Conservation (phyloP, 2,113 vertebrate species). For the Cinclus mexicanus region DNA sequence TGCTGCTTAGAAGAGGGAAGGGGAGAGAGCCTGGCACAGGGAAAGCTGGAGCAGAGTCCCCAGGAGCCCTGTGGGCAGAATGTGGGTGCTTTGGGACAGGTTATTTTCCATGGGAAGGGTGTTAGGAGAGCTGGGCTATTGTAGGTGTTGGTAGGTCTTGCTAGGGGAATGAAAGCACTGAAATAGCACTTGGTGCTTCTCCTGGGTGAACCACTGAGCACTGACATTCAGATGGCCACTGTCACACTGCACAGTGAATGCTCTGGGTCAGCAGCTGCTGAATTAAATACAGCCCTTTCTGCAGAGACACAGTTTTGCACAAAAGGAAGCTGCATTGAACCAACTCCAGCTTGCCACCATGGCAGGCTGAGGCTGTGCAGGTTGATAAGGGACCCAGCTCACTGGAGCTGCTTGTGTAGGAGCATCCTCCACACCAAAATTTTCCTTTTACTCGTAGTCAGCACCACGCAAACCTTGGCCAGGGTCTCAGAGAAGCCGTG, state of each 20-base stretch:
- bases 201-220: background rate
- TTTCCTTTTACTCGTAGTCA: background rate
- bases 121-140: background rate
- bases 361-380: background rate
- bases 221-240: background rate
- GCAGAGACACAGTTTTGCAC: background rate
- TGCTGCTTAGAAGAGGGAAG: background rate
- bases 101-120: background rate
- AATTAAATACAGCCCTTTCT: background rate
- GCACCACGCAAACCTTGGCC: background rate
- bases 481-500: background rate
- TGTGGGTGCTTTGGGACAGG: background rate
- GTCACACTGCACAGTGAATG: background rate
- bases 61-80: background rate
- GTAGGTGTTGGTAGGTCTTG: background rate
- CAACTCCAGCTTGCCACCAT: background rate
- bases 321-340: background rate
- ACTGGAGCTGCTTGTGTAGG: background rate
- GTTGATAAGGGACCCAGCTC: background rate
- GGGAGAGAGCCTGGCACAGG: background rate
- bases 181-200: background rate
- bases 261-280: background rate
- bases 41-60: background rate
- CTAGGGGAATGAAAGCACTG: background rate
- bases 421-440: accelerated